Evolutionary conservation across 2,888 invertebrate species (phyloP), one percentile per base, ranked within the genome.

Genomic region (Metallyticus violacea): DNA sequence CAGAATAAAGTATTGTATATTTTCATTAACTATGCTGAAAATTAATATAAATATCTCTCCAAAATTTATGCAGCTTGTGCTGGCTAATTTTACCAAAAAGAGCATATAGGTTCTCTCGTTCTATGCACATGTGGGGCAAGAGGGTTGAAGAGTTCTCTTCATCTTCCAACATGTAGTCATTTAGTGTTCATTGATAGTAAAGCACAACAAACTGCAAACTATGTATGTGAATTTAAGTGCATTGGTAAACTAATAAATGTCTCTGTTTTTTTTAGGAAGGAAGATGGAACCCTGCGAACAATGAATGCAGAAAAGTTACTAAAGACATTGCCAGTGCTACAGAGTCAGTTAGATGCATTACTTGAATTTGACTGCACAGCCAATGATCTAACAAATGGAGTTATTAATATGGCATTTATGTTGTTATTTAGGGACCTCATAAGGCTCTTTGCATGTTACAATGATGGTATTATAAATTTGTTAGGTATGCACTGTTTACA

Each of bases 321-420:
- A 90, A 99, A 99, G 93, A 98, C 99, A 15, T 93, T 99, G 90
- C 99, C 99, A 87, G 97, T 97, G 87, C 94, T 99, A 89, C 99
- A 99, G 92, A 96, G 96, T 87, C 99, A 99, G 93, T 93, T 99
- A 91, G 99, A 99, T 93, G 96, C 97, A 7, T 94, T 99, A 88
- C 93, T 99, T 89, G 99, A 99, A 93, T 99, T 99, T 93, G 99
- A 99, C 93, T 98, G 98, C 92, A 96, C 98, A 62, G 96, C 98
- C 89, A 98, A 98, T 92, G 99, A 99, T 92, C 95, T 99, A 91
- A 98, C 97, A 90, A 99, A 99, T 92, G 98, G 99, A 88, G 99
- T 99, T 90, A 99, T 99, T 92, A 99, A 99, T 92, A 98, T 99
- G 95, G 97, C 98, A 91, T 99, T 99, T 92, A 99, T 99, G 97